Evolutionary conservation across 2,797 vertebrate genomes (phyloP).

Genomic region (Brotula barbata): DNA sequence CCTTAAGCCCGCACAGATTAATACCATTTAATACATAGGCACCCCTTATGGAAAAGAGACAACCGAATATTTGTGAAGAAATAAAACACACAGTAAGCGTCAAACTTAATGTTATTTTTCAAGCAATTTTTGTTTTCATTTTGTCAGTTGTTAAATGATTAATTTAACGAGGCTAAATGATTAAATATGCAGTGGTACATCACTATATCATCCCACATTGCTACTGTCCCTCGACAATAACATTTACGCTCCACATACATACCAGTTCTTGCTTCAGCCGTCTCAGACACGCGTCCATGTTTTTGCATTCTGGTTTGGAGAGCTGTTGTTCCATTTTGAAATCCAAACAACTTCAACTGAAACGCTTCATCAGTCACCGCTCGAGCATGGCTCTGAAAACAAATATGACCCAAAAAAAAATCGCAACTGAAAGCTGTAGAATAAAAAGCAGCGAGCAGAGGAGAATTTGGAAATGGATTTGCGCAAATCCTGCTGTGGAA

Average conservation of each 20-base stretch:
- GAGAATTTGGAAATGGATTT: slow-evolving; percentile 26
- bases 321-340: slow-evolving; percentile 62
- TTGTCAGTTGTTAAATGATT: no score
- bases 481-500: slow-evolving; percentile 67
- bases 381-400: slow-evolving; percentile 48
- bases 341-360: slow-evolving; percentile 36
- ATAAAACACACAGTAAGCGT: not conserved
- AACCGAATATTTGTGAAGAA: no score
- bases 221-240: not conserved
- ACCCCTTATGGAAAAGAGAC: no score
- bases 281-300: slow-evolving; percentile 81
- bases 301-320: slow-evolving; percentile 69
- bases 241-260: slow-evolving; percentile 26
- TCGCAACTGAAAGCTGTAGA: not conserved
- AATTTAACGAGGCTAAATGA: not conserved
- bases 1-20: slow-evolving; percentile 52
- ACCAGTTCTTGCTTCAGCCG: slow-evolving; percentile 82
- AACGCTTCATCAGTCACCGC: slow-evolving; percentile 19
- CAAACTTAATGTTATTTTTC: not conserved
- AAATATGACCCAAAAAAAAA: not conserved
- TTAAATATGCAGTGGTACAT: not conserved
- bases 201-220: not conserved
- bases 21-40: slow-evolving; percentile 33
- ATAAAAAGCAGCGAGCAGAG: slow-evolving; percentile 9
- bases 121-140: not conserved